A percentile compares a stretch with the other conserved stretches of the same genome.
Evolutionary conservation across 2,113 vertebrate species (phyloP).

Genomic region (Opisthocomus hoazin): DNA sequence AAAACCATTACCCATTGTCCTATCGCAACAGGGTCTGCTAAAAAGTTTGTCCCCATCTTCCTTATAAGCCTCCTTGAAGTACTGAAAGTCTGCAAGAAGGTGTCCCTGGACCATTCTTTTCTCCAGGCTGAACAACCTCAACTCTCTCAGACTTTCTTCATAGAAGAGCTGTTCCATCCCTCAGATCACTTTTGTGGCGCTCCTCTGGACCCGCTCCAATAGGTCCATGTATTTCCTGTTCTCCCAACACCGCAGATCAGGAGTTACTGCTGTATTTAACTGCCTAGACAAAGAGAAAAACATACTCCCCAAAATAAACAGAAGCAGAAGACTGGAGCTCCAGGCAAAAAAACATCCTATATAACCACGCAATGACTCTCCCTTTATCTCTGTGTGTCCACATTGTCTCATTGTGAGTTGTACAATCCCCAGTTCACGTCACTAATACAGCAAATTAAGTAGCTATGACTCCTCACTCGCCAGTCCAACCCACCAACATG

Average conservation of each 20-base stretch:
- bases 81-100: too few species aligned
- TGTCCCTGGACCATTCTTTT: too few species aligned
- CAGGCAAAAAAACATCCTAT: background rate
- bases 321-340: background rate
- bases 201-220: too few species aligned
- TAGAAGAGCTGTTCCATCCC: too few species aligned
- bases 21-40: too few species aligned
- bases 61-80: too few species aligned
- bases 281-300: background rate
- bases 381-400: background rate
- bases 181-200: too few species aligned
- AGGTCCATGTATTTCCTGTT: too few species aligned
- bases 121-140: too few species aligned
- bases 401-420: background rate
- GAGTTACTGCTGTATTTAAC: background rate
- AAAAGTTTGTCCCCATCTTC: too few species aligned
- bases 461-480: background rate
- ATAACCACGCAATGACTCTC: background rate
- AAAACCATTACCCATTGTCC: too few species aligned
- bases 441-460: background rate
- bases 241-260: background rate
- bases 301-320: background rate
- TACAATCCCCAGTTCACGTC: accelerated
- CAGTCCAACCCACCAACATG: background rate
- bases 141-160: too few species aligned